These are phyloP conservation scores for Aphis craccivora DNA, from an alignment of 1,140 invertebrate genomes.

Conservation along the genomic window DNA sequence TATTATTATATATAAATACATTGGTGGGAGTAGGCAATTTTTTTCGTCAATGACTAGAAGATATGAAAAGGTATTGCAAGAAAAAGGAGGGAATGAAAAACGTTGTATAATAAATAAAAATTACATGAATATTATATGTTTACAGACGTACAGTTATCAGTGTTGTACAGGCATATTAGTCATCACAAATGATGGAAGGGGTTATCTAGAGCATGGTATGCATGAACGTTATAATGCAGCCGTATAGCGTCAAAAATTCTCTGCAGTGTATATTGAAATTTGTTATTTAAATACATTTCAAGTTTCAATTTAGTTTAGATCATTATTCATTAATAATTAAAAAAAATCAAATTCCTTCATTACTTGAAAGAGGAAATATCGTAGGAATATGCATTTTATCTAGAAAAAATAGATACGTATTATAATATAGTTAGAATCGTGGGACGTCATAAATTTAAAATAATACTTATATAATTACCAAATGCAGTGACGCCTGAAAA, in stretches of 20 bases:
- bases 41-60: not conserved
- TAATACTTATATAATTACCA: not conserved
- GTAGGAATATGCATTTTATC: not conserved
- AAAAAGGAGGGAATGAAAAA: slow-evolving; percentile 18
- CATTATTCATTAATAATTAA: not conserved
- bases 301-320: not conserved
- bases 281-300: not conserved
- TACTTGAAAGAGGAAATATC: not conserved
- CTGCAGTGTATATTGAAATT: no score
- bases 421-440: not conserved
- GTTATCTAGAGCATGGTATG: slow-evolving; percentile 24
- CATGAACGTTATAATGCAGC: not conserved
- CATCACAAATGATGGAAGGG: not conserved
- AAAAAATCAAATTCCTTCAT: not conserved
- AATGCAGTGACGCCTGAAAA: not conserved
- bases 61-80: not conserved
- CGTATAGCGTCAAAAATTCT: not conserved
- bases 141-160: not conserved
- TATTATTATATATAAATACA: not conserved
- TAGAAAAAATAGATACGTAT: not conserved
- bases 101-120: not conserved
- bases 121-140: not conserved
- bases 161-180: not conserved
- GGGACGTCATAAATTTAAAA: not conserved
- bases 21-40: not conserved